phyloP scores from a whole-genome alignment of 1,140 invertebrate species.

The Brachionus asplanchnoidis region DNA sequence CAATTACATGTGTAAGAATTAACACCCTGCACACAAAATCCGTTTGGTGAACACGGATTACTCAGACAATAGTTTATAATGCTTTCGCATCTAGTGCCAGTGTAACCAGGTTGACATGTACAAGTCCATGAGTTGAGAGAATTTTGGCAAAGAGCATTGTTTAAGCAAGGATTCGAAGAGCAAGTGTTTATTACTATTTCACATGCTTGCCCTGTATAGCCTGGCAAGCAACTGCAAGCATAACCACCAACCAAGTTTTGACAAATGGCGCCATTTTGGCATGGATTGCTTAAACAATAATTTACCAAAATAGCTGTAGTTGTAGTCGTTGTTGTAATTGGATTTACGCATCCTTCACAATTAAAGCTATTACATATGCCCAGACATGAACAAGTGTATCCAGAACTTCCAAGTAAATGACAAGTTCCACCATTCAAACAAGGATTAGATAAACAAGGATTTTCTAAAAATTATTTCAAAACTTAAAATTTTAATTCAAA shows the following conservation, averaged over 20 bases:
- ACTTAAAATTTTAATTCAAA: neutral
- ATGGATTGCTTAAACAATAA: conserved; percentile 31
- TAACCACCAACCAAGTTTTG: neutral
- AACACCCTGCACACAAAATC: too few species aligned
- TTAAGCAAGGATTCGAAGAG: too few species aligned
- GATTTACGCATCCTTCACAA: neutral
- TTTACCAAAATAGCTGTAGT: neutral
- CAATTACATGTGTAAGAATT: conserved; percentile 24
- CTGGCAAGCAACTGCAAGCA: conserved; percentile 37
- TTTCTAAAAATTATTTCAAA: neutral
- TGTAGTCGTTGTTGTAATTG: neutral
- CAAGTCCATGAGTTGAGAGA: too few species aligned
- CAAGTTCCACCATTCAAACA: neutral
- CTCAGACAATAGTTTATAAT: too few species aligned
- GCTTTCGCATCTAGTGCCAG: too few species aligned
- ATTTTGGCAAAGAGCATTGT: too few species aligned
- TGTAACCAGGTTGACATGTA: too few species aligned
- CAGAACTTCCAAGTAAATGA: neutral
- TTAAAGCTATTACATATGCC: neutral
- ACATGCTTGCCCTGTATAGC: conserved; percentile 46
- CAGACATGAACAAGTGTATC: neutral
- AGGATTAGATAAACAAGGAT: neutral
- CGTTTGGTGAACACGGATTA: too few species aligned
- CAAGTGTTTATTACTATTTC: conserved; percentile 7
- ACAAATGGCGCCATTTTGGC: conserved; percentile 44